Evolutionary conservation across 2,113 vertebrate genomes (phyloP).

Genomic region (Notarius quadriscutis): DNA sequence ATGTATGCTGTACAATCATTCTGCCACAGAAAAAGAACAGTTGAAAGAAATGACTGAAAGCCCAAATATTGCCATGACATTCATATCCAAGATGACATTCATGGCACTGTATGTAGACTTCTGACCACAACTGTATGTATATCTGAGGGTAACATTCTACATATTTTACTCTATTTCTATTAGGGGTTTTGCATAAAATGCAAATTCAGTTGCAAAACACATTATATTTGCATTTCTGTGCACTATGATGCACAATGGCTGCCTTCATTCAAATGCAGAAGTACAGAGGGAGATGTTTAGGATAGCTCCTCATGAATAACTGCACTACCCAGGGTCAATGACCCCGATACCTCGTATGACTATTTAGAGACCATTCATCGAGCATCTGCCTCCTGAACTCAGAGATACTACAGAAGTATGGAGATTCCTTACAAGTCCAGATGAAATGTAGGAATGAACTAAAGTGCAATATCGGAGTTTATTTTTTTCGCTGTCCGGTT

Average conservation of each 20-base stretch:
- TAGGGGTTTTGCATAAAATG: background rate
- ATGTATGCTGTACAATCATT: no score
- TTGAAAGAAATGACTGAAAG: no score
- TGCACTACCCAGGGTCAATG: background rate
- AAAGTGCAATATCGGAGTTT: background rate
- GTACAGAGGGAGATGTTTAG: background rate
- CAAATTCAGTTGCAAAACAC: background rate
- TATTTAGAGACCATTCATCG: background rate
- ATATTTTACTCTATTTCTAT: no score
- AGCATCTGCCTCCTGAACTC: background rate
- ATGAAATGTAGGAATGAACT: background rate
- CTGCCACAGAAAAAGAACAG: no score
- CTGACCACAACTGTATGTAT: no score
- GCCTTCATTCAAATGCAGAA: background rate
- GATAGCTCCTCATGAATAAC: background rate
- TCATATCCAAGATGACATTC: no score
- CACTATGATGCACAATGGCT: background rate
- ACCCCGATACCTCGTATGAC: background rate
- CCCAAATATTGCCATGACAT: no score
- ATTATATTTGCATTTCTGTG: background rate
- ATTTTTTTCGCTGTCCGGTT: no score
- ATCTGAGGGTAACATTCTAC: no score
- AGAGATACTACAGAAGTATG: background rate
- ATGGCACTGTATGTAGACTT: no score
- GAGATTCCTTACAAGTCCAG: background rate